Percentiles rank a stretch among this genome's conserved stretches.
Conservation (phyloP, 2,888 invertebrate genomes). For the Argyresthia goedartella region DNA sequence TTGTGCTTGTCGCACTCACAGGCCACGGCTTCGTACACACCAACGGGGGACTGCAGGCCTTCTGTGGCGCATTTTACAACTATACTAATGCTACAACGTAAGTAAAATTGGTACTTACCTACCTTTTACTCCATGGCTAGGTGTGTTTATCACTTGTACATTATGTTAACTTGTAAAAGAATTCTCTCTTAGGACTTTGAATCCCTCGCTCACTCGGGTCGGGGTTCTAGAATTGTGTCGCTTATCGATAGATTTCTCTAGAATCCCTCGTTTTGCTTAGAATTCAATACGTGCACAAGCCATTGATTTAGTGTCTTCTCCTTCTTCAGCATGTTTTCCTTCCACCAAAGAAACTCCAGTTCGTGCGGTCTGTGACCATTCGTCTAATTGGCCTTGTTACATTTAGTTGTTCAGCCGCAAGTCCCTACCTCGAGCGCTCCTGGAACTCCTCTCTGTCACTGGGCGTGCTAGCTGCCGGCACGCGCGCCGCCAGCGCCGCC, state of each 20-base stretch:
- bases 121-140: neutral
- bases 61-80: constrained; percentile 46
- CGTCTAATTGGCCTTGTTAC: neutral
- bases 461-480: constrained; percentile 32
- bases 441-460: constrained; percentile 37
- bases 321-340: too few species aligned
- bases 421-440: constrained; percentile 29
- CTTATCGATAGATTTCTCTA: too few species aligned
- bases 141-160: too few species aligned
- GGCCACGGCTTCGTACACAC: constrained; percentile 49
- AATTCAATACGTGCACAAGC: too few species aligned
- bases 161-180: too few species aligned
- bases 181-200: too few species aligned
- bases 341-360: too few species aligned
- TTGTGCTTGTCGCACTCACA: constrained; percentile 50
- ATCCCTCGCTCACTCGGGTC: too few species aligned
- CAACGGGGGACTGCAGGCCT: constrained; percentile 44
- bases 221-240: too few species aligned
- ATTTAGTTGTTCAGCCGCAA: constrained; percentile 47
- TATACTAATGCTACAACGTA: constrained; percentile 50
- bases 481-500: constrained; percentile 46
- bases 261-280: too few species aligned
- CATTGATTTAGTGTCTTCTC: too few species aligned
- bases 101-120: constrained; percentile 13
- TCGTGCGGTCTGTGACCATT: neutral